Conservation (phyloP, 2,888 invertebrate genomes). For the Coelinius sp. region DNA sequence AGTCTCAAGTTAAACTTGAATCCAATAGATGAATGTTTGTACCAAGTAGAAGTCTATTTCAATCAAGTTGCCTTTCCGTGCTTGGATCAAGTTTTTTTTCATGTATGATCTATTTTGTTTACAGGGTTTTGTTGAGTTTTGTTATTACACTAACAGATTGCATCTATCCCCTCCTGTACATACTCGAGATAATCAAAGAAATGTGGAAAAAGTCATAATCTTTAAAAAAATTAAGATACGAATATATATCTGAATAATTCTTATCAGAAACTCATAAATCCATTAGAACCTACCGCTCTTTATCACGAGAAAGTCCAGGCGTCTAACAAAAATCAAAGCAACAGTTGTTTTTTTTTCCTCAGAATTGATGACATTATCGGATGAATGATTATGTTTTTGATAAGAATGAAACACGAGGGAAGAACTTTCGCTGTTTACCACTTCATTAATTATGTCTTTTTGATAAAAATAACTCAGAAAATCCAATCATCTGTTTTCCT, state of each 20-base stretch:
- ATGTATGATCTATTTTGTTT: too few relatives aligned
- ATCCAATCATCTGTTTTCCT: background rate
- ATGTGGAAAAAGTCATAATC: background rate
- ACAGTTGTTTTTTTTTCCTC: background rate
- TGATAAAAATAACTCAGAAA: background rate
- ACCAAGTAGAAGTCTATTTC: too few relatives aligned
- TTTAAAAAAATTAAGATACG: background rate
- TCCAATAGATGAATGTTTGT: too few relatives aligned
- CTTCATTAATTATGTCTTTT: background rate
- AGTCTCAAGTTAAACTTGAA: too few relatives aligned
- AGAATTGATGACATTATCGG: background rate
- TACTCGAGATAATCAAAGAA: background rate
- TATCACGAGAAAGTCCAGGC: background rate
- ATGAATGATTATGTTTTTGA: background rate
- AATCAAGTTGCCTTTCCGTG: too few relatives aligned
- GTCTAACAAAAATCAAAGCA: background rate
- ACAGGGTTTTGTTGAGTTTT: too few relatives aligned
- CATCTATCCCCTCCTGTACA: background rate
- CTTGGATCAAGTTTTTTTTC: too few relatives aligned
- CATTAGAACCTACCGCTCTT: background rate
- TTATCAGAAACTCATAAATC: background rate
- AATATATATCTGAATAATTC: background rate
- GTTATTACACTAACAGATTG: too few relatives aligned
- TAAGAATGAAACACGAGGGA: background rate
- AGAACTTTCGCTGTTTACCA: background rate